Base-by-base conservation (phyloP, 2,113 vertebrate species). In the Equus quagga region DNA sequence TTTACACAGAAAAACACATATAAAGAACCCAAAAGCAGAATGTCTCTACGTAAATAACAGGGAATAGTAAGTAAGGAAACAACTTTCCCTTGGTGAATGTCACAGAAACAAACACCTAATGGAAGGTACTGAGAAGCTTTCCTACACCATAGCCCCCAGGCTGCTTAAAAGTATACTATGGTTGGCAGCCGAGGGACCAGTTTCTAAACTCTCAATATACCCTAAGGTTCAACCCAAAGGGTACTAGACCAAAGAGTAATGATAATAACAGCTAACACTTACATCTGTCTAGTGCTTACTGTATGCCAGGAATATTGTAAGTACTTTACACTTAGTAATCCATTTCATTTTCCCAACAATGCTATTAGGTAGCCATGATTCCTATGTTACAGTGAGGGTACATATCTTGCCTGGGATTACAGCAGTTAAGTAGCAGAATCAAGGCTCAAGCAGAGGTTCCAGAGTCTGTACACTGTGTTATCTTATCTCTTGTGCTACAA, bases 1-100 rank as follows among this genome's bases (percentile, higher is more conserved):
- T 85, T 87, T 97, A 96, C 31, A 83, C 0, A 88, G 49, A 91
- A 91, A 82, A 73, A 15, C 24, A 91, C 21, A 86, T 3, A 92
- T 36, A 84, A 80, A 54, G 11, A 89, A 89, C 31, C 41, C 64
- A 64, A 80, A 93, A 51, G 60, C 23, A 93, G 21, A 89, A 78
- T 86, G 17, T 19, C 62, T 14, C 54, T 88, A 6, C 31, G 82
- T 69, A 85, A 91, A 54, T 70, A 72, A 36, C 41, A 85, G 18
- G 21, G 24, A 84, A 72, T 33, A 90, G 49, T 21, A 87, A 60
- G 44, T 21, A 87, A 60, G 44, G 28, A 90, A 86, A 82, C 12
- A 73, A 69, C 62, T 49, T 81, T 89, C 41, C 67, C 41, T 87
- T 89, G 14, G 33, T 65, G 44, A 91, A 80, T 70, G 8, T 58